A percentile compares a stretch with the other conserved stretches of the same genome.
Conservation (phyloP, 2,113 vertebrate genomes). For the Calidris pygmaea region DNA sequence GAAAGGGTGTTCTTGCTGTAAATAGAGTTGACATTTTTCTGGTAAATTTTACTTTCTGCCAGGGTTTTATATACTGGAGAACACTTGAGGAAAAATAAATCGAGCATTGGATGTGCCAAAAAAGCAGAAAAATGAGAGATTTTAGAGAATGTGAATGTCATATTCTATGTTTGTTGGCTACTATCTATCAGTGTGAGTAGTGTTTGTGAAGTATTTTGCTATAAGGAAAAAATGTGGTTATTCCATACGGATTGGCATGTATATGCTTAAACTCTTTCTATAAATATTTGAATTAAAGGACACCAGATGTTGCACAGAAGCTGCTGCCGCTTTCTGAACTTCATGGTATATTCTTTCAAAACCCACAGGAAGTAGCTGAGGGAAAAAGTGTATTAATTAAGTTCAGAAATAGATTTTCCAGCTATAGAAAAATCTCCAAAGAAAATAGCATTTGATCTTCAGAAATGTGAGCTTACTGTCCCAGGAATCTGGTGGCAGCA, state of each 20-base stretch:
- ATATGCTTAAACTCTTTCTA: conserved; percentile 24
- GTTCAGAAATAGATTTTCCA: conserved; percentile 65
- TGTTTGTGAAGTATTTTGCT: conserved; percentile 12
- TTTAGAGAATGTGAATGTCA: background rate
- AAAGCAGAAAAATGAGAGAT: background rate
- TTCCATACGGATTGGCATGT: conserved; percentile 21
- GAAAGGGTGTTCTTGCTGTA: background rate
- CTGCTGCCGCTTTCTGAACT: conserved; percentile 45
- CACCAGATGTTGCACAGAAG: conserved; percentile 67
- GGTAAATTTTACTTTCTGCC: background rate
- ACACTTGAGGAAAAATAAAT: background rate
- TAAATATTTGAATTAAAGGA: conserved; percentile 58
- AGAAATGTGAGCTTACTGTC: conserved; percentile 30
- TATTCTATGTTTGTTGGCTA: background rate
- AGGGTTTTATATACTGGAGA: background rate
- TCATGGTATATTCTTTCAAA: conserved; percentile 60
- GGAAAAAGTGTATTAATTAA: conserved; percentile 63
- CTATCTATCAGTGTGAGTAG: background rate
- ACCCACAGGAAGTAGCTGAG: conserved; percentile 59
- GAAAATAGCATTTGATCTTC: conserved; percentile 48
- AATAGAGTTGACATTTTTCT: background rate
- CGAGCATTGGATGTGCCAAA: background rate
- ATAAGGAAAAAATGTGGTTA: conserved; percentile 10
- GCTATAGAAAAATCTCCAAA: conserved; percentile 40
- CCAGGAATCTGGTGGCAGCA: conserved; percentile 25